These are phyloP conservation scores for Dicranocentrus wangi DNA, from an alignment of 2,888 invertebrate genomes.

Conservation along the genomic window DNA sequence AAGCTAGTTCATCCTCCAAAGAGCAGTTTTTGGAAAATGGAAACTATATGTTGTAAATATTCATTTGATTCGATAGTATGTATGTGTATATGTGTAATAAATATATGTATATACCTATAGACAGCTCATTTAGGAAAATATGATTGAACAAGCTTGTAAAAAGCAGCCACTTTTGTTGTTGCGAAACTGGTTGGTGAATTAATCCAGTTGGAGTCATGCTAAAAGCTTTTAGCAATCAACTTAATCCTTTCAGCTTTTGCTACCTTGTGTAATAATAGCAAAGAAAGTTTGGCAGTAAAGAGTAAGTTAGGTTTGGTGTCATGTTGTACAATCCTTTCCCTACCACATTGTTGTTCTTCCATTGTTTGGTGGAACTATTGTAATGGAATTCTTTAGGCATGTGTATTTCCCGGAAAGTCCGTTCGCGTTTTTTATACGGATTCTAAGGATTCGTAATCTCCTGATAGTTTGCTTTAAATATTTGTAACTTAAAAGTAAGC, in stretches of 20 bases:
- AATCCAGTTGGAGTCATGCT: neutral
- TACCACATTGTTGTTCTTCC: neutral
- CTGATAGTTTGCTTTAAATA: too few species aligned
- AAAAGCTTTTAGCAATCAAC: neutral
- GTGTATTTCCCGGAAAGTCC: too few species aligned
- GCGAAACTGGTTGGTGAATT: neutral
- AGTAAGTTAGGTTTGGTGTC: neutral
- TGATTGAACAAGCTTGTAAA: neutral
- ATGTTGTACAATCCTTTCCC: neutral
- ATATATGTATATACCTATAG: too few species aligned
- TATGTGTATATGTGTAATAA: too few species aligned
- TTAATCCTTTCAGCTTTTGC: neutral
- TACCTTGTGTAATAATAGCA: neutral
- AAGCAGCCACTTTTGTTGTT: neutral
- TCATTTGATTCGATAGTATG: neutral
- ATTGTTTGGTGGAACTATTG: too few species aligned
- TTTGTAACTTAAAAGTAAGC: too few species aligned
- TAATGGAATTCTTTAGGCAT: too few species aligned
- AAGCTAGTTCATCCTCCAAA: too few species aligned
- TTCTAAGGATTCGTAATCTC: neutral
- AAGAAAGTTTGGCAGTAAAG: neutral
- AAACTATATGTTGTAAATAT: neutral
- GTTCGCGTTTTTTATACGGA: neutral
- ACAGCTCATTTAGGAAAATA: too few species aligned
- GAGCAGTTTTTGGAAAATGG: too few species aligned